Evolutionary conservation across 2,797 vertebrate genomes (phyloP), one percentile per base, ranked within the genome.

Genomic region (Microcaecilia unicolor): DNA sequence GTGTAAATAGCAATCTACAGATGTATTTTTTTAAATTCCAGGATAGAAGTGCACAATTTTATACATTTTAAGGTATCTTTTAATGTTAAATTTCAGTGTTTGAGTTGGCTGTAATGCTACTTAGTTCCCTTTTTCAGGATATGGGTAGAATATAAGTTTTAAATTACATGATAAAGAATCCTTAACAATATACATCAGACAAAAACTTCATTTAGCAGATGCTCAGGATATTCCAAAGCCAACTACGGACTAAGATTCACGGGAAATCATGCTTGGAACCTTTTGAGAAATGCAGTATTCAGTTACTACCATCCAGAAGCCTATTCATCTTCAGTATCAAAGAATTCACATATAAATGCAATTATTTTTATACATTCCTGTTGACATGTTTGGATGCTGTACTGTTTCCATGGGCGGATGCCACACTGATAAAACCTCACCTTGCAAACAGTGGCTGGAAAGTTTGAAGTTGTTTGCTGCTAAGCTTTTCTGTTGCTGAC

Each of bases 181-280:
- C 79, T 86, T 85, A 74, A 80, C 41, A 7, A 7, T 16, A 29
- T 39, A 11, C 34, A 56, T 51, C 76, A 97, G 95, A 65, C 94
- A 98, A 64, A 98, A 97, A 46, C 77, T 98, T 20, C 96, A 98
- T 47, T 80, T 98, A 22, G 87, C 94, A 2, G 95, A 98, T 65
- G 80, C 71, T 61, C 93, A 97, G 48, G 95, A 97, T 42, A 78
- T 86, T 56, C 85, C 87, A 14, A 85, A 83, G 59, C 64, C 87
- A 15, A 78, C 89, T 45, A 80, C 75, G 6, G 64, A 83, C 51
- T 97, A 81, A 93, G 31, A n/a, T n/a, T n/a, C n/a, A n/a, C n/a
- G n/a, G n/a, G n/a, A n/a, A n/a, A n/a, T n/a, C n/a, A n/a, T n/a
- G n/a, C n/a, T n/a, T n/a, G n/a, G n/a, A n/a, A n/a, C n/a, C n/a